Base-by-base conservation (phyloP, 2,113 vertebrate species). In the Naja naja region DNA sequence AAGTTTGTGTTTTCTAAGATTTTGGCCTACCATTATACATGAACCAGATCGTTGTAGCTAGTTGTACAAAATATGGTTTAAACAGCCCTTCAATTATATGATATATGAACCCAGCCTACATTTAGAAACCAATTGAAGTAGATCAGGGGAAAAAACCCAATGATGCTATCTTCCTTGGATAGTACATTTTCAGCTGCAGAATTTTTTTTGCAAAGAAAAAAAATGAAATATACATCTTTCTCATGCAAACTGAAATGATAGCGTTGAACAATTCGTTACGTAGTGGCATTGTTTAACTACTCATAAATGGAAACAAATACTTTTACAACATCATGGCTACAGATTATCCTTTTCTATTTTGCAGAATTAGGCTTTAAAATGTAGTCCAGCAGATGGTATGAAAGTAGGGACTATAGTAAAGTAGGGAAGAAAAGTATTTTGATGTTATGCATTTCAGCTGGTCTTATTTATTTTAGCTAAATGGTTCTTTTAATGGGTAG, bases 221-320 rank as follows among this genome's bases (percentile, higher is more conserved):
- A 87, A 47, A 5, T 86, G 12, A n/a, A 87, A 87, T 27, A 87
- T 47, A 87, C 52, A 47, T 87, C 12, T 87, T 87, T n/a, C 54
- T 55, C 39, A 5, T 6, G 22, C 34, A 89, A 89, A 39, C 34
- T 89, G 88, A 60, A 47, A 27, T 74, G 30, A 30, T 11, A 69
- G 34, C 23, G n/a, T 3, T 45, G 18, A 27, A 90, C 18, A 81
- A 81, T 34, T 87, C 6, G 12, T 5, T 3, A 5, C 87, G 9
- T 55, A 55, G 91, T 89, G 52, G 89, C n/a, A 93, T 30, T 0
- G 0, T 2, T 87, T 81, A 47, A 45, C 30, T 94, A 81, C 90
- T 43, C 18, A 12, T 93, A 94, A 45, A 93, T 45, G 54, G 74
- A 81, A 81, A 93, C 34, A 94, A 22, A 3, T 89, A 27, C 43